phyloP scores from a whole-genome alignment of 2,113 vertebrate species.

The Rhynchomys soricoides region DNA sequence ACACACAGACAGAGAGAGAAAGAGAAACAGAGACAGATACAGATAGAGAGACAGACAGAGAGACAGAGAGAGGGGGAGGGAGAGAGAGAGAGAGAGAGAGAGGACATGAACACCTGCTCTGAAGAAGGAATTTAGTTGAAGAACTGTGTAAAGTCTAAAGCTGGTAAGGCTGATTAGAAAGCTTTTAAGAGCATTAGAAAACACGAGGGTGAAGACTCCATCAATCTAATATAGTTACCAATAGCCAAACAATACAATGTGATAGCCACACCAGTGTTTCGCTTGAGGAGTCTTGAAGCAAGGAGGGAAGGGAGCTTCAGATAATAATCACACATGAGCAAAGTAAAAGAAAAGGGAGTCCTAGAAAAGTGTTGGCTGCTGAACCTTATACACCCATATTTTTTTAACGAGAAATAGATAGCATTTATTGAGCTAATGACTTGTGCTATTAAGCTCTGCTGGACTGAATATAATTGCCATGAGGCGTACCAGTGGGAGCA shows the following conservation, averaged over 20 bases:
- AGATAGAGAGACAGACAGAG: neutral
- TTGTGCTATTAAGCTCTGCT: neutral
- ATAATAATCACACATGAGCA: neutral
- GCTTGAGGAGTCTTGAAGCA: neutral
- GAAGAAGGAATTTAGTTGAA: conserved; percentile 47
- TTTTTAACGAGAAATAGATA: neutral
- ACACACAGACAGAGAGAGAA: neutral
- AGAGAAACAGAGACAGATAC: neutral
- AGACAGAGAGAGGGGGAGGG: neutral
- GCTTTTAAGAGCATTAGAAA: neutral
- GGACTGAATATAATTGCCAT: neutral
- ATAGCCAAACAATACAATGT: neutral
- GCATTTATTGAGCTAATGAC: neutral
- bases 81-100: neutral
- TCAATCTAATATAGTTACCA: neutral
- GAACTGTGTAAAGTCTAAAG: conserved; percentile 5
- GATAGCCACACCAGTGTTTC: neutral
- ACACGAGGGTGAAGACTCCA: neutral
- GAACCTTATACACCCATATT: neutral
- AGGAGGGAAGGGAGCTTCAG: neutral
- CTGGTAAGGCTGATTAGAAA: neutral
- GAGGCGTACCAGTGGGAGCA: neutral
- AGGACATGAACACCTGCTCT: neutral
- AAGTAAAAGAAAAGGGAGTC: conserved; percentile 37
- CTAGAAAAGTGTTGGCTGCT: neutral